A percentile compares a stretch with the other conserved stretches of the same genome.
phyloP scores from a whole-genome alignment of 2,888 invertebrate genomes.

The Blomia tropicalis region DNA sequence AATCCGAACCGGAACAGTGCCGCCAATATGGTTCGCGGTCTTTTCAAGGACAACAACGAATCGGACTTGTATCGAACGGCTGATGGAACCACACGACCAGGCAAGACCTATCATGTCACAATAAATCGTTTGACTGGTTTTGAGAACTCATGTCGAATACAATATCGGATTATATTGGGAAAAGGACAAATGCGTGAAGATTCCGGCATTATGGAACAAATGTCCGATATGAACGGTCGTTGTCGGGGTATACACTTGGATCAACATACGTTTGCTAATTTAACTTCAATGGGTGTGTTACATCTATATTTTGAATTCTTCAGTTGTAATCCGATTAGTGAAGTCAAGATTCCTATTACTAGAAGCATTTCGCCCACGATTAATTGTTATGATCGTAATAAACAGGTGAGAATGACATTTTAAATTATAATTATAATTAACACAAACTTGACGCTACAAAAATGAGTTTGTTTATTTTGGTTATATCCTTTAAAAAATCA shows the following conservation, averaged over 20 bases:
- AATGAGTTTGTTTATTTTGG: no score
- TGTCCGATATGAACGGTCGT: constrained; percentile 52
- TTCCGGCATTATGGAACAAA: constrained; percentile 52
- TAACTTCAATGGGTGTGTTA: constrained; percentile 33
- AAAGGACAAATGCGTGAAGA: constrained; percentile 51
- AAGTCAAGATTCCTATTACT: constrained; percentile 38
- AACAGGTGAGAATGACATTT: constrained; percentile 33
- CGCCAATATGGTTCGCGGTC: not conserved
- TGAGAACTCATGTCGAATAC: constrained; percentile 58
- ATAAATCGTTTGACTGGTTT: constrained; percentile 58
- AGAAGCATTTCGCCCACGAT: constrained; percentile 35
- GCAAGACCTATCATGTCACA: constrained; percentile 30
- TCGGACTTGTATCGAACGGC: not conserved
- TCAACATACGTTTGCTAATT: constrained; percentile 5
- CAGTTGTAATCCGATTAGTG: constrained; percentile 52
- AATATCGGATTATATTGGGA: constrained; percentile 48
- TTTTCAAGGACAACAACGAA: constrained; percentile 1
- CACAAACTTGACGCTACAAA: no score
- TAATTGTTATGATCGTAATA: constrained; percentile 59
- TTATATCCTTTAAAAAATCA: no score
- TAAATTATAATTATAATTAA: not conserved
- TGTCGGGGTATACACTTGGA: constrained; percentile 49
- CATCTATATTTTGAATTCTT: constrained; percentile 55
- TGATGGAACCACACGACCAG: not conserved
- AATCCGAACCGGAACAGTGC: constrained; percentile 8